A percentile compares a stretch with the other conserved stretches of the same genome.
Conservation (phyloP, 2,797 vertebrate species). For the Rhynchotus rufescens region DNA sequence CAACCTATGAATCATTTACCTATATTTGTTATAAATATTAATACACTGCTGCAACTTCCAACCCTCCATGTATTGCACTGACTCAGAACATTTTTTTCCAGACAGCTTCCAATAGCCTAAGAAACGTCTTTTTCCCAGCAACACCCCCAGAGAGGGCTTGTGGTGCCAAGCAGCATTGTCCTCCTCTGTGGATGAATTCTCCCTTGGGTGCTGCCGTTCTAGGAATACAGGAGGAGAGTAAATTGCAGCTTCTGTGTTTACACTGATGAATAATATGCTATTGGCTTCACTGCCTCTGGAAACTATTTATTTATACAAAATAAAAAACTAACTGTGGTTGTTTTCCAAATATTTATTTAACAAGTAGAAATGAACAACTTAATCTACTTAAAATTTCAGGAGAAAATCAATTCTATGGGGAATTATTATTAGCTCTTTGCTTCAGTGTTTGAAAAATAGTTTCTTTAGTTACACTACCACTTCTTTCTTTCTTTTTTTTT, state of each 20-base stretch:
- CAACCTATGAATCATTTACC: constrained; percentile 10
- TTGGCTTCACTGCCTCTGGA: background rate
- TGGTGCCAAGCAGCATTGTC: background rate
- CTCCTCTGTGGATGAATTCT: background rate
- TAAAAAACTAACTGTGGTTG: background rate
- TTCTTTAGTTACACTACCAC: background rate
- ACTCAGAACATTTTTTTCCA: background rate
- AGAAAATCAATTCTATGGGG: background rate
- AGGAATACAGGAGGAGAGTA: background rate
- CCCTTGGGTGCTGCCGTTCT: background rate
- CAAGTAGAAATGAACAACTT: background rate
- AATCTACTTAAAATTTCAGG: background rate
- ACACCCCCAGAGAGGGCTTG: background rate
- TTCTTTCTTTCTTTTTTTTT: background rate
- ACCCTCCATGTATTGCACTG: background rate
- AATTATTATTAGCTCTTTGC: background rate
- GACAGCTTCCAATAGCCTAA: background rate
- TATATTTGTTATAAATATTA: background rate
- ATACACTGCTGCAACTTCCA: background rate
- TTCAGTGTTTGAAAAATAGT: background rate
- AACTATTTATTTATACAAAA: background rate
- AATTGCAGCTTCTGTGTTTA: background rate
- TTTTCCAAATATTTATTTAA: background rate
- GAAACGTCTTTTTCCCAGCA: background rate
- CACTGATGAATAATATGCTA: background rate